A percentile compares a stretch with the other conserved stretches of the same genome.
These are phyloP conservation scores for Magallana nippona DNA, from an alignment of 2,888 invertebrate species.

Conservation along the genomic window DNA sequence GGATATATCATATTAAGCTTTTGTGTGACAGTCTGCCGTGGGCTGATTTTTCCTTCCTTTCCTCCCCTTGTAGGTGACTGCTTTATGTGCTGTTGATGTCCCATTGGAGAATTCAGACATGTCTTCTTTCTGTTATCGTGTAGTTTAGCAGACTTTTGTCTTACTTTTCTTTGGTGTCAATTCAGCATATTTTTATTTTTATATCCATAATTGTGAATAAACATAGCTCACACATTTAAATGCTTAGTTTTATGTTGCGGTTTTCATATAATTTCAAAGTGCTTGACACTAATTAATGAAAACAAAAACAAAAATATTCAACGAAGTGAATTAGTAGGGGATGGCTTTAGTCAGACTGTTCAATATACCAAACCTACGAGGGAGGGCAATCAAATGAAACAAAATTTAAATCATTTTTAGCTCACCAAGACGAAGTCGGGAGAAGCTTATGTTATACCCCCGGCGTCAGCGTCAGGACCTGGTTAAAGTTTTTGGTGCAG, in stretches of 20 bases:
- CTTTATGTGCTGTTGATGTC: conserved; percentile 26
- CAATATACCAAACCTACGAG: too few relatives aligned
- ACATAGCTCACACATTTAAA: conserved; percentile 50
- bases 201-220: conserved; percentile 69
- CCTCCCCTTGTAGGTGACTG: conserved; percentile 19
- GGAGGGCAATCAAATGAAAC: too few relatives aligned
- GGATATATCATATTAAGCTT: not conserved
- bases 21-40: conserved; percentile 22
- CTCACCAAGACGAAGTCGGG: too few relatives aligned
- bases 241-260: not conserved
- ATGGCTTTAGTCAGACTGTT: too few relatives aligned
- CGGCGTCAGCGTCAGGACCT: too few relatives aligned
- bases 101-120: conserved; percentile 18
- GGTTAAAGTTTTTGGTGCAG: too few relatives aligned
- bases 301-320: too few relatives aligned
- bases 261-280: not conserved
- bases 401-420: too few relatives aligned
- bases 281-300: too few relatives aligned
- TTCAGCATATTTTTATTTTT: conserved; percentile 68
- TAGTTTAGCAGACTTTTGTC: conserved; percentile 35
- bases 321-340: too few relatives aligned
- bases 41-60: conserved; percentile 14
- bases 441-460: too few relatives aligned
- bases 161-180: conserved; percentile 50
- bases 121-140: conserved; percentile 11